Base-by-base conservation (phyloP, 2,888 invertebrate species). In the Agrilus mali region DNA sequence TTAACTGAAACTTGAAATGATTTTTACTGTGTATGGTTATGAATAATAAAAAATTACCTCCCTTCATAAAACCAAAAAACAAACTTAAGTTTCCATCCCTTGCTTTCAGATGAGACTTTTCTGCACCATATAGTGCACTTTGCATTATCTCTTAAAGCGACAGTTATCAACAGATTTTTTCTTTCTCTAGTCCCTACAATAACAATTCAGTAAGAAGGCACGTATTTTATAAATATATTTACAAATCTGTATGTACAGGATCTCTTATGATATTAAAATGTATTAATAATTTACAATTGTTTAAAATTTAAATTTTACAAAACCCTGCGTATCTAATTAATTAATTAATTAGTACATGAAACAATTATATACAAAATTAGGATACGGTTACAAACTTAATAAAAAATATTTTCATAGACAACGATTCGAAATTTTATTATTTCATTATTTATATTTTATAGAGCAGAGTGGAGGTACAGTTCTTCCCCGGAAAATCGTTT, bases 171-270 rank as follows among this genome's bases (percentile, higher is more conserved):
- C 22, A 34, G 7, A 10, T 15, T 34, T 7, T 34, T 34, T 17
- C 20, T 20, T 20, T 20, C 2, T 7, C 7, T 20, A 6, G 5
- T 20, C 6, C 20, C 20, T 6, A 20, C 20, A 4, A 7, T 20
- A 20, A 20, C 20, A 16, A 35, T 15, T 35, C 12, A 16, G 15
- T 16, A 10, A 35, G 8, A 38, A 16, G 38, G 13, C 20, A 48
- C 48, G 42, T 41, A 37, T 43, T 58, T 61, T 61, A 64, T 64
- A 63, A 64, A 64, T 64, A 64, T 64, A 64, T 64, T 64, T 64
- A 64, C 64, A 64, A 64, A 61, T 52, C 60, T 58, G 58, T 63
- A 64, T 63, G 48, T 63, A 61, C 60, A 63, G 54, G 48, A 54
- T 53, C 50, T 55, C 55, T 55, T 58, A 55, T 56, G 56, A 61